Base-by-base conservation (phyloP, 2,797 vertebrate species). In the Gila robusta region DNA sequence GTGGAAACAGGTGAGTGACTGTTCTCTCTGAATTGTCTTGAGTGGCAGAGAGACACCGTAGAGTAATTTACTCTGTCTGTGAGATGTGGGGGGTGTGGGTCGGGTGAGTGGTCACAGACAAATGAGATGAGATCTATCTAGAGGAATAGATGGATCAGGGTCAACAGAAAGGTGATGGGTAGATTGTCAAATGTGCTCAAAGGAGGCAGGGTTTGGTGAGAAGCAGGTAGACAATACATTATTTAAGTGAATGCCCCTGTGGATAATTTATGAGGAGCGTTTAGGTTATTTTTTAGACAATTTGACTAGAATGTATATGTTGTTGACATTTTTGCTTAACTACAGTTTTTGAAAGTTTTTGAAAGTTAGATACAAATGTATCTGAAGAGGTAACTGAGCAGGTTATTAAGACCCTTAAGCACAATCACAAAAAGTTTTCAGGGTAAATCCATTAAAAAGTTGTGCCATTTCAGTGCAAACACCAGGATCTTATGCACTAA, bases 81-180 rank as follows among this genome's bases (percentile, higher is more conserved):
- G 12, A 76, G 26, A 85, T 85, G 67, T 44, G 62, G n/a, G 64
- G 73, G 35, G 69, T 84, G 74, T 47, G 49, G 37, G 76, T 78
- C 16, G 3, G 49, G 19, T 79, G 83, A 85, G 37, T 32, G 52
- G 83, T 85, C 83, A 79, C 66, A 79, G 83, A 85, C 76, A 85
- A 79, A 79, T 71, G 49, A 79, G 52, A 79, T 69, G 83, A 85
- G 66, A 79, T 70, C 83, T 52, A 71, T 59, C 52, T 35, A 39
- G 49, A 79, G 76, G 66, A 79, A 85, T 11, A 32, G 37, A 85
- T 59, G 39, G 49, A 85, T 71, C 49, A 67, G 83, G 83, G 83
- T 79, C 76, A 85, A 71, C 37, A 19, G 19, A 71, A 26, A 79
- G 83, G 37, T 47, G 66, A 44, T 44, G 37, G 52, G 19, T 11